Percentiles rank a stretch among this genome's conserved stretches.
Conservation (phyloP, 2,113 vertebrate species). For the Sebastes schlegelii region DNA sequence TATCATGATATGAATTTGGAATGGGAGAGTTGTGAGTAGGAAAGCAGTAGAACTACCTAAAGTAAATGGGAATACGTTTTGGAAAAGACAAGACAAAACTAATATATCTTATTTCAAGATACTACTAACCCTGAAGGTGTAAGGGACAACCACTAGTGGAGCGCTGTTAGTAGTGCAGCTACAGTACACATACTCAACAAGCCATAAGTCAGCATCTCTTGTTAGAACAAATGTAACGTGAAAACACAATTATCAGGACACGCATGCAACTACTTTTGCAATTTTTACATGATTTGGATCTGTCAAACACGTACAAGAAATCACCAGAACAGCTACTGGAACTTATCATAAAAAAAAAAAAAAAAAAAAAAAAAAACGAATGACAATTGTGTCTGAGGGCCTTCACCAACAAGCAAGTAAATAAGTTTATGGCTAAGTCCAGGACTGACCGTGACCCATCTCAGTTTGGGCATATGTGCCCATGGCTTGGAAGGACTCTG, state of each 20-base stretch:
- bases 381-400: slow-evolving; percentile 2
- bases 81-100: background rate
- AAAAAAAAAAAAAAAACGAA: background rate
- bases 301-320: slow-evolving; percentile 79
- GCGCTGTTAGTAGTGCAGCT: background rate
- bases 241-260: background rate
- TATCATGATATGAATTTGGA: background rate
- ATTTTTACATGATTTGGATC: slow-evolving; percentile 48
- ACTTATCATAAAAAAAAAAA: background rate
- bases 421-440: slow-evolving; percentile 6
- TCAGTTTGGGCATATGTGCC: slow-evolving; percentile 98
- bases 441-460: slow-evolving; percentile 97
- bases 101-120: background rate
- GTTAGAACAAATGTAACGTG: background rate
- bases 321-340: background rate
- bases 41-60: slow-evolving; percentile 4
- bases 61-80: background rate
- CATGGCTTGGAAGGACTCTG: slow-evolving; percentile 83
- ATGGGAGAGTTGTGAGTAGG: slow-evolving; percentile 4
- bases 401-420: background rate
- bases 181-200: background rate
- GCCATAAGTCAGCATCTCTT: background rate
- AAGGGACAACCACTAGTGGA: background rate
- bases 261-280: slow-evolving; percentile 4
- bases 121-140: background rate